Evolutionary conservation across 2,888 invertebrate species (phyloP).

Genomic region (Drosophila paranaensis): DNA sequence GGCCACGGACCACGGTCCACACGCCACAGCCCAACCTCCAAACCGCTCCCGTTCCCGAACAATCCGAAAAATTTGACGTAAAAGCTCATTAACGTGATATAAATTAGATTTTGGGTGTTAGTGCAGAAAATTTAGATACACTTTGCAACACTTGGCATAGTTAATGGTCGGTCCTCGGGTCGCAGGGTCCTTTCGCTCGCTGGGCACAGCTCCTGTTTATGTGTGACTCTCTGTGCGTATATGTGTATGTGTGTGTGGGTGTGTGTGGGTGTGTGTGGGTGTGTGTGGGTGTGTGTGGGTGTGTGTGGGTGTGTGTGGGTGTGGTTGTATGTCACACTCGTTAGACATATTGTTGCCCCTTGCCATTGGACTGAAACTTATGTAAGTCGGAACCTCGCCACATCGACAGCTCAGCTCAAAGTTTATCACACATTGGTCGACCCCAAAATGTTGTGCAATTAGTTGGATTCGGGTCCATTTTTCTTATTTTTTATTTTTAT

Average conservation of each 20-base stretch:
- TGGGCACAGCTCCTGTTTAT: constrained; percentile 1
- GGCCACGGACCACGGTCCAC: neutral
- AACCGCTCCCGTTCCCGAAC: neutral
- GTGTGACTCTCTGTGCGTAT: neutral
- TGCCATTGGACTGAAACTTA: constrained; percentile 1
- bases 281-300: constrained; percentile 14
- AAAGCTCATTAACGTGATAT: constrained; percentile 79
- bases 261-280: constrained; percentile 14
- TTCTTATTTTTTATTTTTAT: neutral
- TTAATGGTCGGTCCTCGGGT: constrained; percentile 48
- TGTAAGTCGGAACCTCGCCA: constrained; percentile 9
- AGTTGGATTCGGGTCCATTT: constrained; percentile 32
- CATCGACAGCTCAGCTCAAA: constrained; percentile 18
- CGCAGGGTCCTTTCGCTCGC: constrained; percentile 17
- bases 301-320: constrained; percentile 14
- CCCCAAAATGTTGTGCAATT: constrained; percentile 56
- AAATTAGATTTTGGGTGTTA: constrained; percentile 77
- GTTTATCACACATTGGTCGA: constrained; percentile 54
- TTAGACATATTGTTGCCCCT: constrained; percentile 46
- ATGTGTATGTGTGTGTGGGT: constrained; percentile 14
- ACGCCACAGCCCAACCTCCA: neutral
- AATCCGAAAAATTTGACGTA: constrained; percentile 64
- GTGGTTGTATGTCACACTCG: constrained; percentile 31
- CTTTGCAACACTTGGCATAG: constrained; percentile 67
- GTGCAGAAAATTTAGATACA: constrained; percentile 71